A percentile compares a stretch with the other conserved stretches of the same genome.
Conservation (phyloP, 2,113 vertebrate genomes). For the Bambusicola thoracicus region DNA sequence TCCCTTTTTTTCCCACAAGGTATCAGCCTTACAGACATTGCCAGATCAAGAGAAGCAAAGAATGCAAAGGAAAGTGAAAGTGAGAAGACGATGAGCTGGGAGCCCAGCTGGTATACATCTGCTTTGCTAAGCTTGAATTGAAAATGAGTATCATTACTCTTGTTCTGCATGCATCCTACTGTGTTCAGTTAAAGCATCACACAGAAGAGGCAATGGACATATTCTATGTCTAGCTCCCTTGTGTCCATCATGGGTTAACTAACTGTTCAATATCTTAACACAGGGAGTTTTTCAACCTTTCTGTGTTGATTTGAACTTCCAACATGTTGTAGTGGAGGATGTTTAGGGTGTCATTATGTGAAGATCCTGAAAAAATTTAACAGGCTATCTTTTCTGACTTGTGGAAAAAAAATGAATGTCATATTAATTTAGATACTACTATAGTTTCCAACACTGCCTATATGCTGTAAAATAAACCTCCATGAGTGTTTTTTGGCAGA, state of each 20-base stretch:
- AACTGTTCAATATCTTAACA: not conserved
- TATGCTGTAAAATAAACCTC: constrained; percentile 69
- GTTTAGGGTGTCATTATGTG: not conserved
- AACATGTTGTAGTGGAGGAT: not conserved
- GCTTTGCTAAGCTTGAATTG: constrained; percentile 31
- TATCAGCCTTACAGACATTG: constrained; percentile 28
- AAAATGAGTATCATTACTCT: constrained; percentile 33
- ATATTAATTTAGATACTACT: constrained; percentile 38
- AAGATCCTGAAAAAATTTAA: not conserved
- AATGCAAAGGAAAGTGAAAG: constrained; percentile 49
- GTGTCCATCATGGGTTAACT: not conserved
- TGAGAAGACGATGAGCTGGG: constrained; percentile 4
- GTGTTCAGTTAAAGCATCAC: not conserved
- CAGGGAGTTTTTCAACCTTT: not conserved
- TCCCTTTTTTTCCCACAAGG: not conserved
- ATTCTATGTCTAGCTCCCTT: not conserved
- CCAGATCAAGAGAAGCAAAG: constrained; percentile 58
- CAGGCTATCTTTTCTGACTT: not conserved
- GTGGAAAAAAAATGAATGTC: not conserved
- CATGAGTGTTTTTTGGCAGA: constrained; percentile 75
- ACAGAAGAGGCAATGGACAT: not conserved
- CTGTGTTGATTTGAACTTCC: not conserved
- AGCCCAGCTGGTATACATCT: constrained; percentile 37
- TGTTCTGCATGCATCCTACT: not conserved
- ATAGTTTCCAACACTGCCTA: constrained; percentile 63